These are phyloP conservation scores for Cosmopolites sordidus DNA, from an alignment of 2,888 invertebrate genomes.

Conservation along the genomic window DNA sequence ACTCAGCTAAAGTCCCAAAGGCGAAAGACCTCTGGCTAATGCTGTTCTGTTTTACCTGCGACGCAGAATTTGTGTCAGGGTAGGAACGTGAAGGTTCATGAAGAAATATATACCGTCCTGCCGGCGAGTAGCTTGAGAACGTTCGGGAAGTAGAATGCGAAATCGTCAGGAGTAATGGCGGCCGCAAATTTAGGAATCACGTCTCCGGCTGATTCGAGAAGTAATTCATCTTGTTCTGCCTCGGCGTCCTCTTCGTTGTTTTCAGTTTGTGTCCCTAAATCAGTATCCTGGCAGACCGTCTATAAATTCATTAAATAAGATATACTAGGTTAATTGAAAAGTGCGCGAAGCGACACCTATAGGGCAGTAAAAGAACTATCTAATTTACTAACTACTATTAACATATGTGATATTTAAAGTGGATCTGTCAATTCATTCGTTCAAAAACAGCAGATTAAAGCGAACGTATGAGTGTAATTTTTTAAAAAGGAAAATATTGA, in stretches of 20 bases:
- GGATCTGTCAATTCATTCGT: too few species aligned
- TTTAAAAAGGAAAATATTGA: too few species aligned
- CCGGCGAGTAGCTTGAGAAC: slow-evolving; percentile 59
- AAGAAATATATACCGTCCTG: slow-evolving; percentile 54
- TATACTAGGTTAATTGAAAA: too few species aligned
- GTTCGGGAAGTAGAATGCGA: slow-evolving; percentile 63
- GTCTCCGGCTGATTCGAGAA: slow-evolving; percentile 72
- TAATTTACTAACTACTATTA: too few species aligned
- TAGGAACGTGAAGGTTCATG: too few species aligned
- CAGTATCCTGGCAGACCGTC: slow-evolving; percentile 51
- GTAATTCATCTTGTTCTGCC: slow-evolving; percentile 69
- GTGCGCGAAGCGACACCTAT: too few species aligned
- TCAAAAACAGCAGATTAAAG: too few species aligned
- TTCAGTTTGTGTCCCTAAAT: slow-evolving; percentile 43
- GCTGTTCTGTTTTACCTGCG: slow-evolving; percentile 53
- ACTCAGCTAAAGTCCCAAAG: slow-evolving; percentile 70
- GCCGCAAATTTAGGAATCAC: slow-evolving; percentile 66
- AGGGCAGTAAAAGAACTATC: too few species aligned
- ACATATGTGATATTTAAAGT: too few species aligned
- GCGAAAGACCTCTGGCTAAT: slow-evolving; percentile 66
- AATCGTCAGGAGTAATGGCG: slow-evolving; percentile 60
- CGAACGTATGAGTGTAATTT: too few species aligned
- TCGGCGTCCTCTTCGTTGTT: slow-evolving; percentile 53
- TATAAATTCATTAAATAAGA: too few species aligned
- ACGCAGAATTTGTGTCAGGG: slow-evolving; percentile 51